Base-by-base conservation (phyloP, 2,797 vertebrate genomes). In the Onychomys leucogaster region DNA sequence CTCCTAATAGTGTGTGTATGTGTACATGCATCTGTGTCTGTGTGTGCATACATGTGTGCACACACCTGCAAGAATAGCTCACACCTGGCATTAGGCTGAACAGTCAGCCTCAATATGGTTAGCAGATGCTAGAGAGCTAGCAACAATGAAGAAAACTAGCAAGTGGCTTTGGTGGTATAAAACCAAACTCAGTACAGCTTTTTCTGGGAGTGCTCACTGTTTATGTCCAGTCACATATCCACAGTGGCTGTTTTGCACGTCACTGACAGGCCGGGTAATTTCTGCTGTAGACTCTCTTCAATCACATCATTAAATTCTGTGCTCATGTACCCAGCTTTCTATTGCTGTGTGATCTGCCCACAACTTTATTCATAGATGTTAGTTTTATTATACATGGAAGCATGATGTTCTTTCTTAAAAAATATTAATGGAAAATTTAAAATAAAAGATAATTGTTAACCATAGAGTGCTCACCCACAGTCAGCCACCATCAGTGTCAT, bases 41-140 rank as follows among this genome's bases (percentile, higher is more conserved):
- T 25, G 6, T 57, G 23, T 0, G 10, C 19, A 37, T 3, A 5
- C 7, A 29, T 27, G 8, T 32, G 10, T 12, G 9, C 76, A 6
- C 23, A 32, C 25, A n/a, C 29, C 82, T 27, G 0, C 13, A 80
- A n/a, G 82, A 90, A 73, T 29, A 63, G n/a, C 81, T 92, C 91
- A 73, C 81, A 87, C 81, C 91, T 69, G 69, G 84, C 13, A 23
- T 59, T 57, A 75, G 55, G 63, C 89, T 89, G 55, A 94, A 55
- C 69, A 2, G 5, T 52, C 87, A 86, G 84, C 55, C 83, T 61
- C 37, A 9, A 5, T 34, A 83, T 4, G 4, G 27, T 84, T 90
- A 61, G 63, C 88, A 95, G 76, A 96, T 92, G 93, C 88, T 25
- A 7, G 67, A 90, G 81, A 78, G 88, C 25, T 41, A 84, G 67